Conservation (phyloP, 2,113 vertebrate species). For the Bujurquina vittata region DNA sequence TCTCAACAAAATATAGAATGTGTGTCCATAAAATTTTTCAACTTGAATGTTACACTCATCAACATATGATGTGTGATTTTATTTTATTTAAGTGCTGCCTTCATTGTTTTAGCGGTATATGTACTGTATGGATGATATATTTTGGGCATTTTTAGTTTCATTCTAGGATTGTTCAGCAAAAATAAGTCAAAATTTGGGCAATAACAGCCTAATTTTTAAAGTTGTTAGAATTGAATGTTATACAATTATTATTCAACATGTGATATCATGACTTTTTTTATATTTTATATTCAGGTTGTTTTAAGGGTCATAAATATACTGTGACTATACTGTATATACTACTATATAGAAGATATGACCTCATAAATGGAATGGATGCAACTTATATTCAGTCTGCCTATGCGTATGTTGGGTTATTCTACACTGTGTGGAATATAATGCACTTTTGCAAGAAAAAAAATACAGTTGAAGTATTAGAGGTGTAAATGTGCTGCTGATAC, state of each 20-base stretch:
- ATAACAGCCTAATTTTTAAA: conserved; percentile 3
- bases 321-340: not conserved
- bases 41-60: no score
- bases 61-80: no score
- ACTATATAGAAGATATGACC: not conserved
- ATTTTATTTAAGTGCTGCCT: not conserved
- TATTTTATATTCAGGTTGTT: conserved; percentile 13
- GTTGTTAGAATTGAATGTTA: not conserved
- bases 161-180: not conserved
- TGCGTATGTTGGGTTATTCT: conserved; percentile 15
- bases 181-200: not conserved
- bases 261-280: conserved; percentile 10
- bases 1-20: not conserved
- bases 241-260: conserved; percentile 13
- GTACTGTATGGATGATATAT: not conserved
- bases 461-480: conserved; percentile 50
- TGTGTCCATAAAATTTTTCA: not conserved
- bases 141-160: not conserved
- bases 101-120: no score
- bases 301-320: not conserved
- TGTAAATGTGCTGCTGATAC: not conserved
- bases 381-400: not conserved
- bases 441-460: conserved; percentile 1
- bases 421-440: conserved; percentile 5
- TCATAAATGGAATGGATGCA: not conserved